These are phyloP conservation scores for Eubasilissa regina DNA, from an alignment of 1,140 invertebrate genomes.

Conservation along the genomic window DNA sequence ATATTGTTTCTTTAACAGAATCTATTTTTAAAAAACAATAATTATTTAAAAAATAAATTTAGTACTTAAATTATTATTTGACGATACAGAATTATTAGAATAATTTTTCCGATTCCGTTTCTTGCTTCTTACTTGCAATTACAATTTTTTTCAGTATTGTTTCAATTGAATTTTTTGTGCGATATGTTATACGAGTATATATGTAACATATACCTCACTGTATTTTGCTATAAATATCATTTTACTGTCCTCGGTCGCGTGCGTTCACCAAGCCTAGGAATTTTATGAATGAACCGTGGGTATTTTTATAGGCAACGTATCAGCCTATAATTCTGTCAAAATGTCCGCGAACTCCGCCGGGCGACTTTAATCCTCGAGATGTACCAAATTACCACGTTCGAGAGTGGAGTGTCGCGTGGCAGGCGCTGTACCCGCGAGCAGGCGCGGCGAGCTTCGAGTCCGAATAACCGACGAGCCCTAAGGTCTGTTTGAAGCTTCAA, in stretches of 20 bases:
- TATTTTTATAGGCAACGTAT: slow-evolving; percentile 57
- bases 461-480: slow-evolving; percentile 13
- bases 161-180: too few relatives aligned
- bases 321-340: slow-evolving; percentile 19
- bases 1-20: too few relatives aligned
- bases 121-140: too few relatives aligned
- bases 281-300: slow-evolving; percentile 58
- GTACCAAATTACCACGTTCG: neutral
- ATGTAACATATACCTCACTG: too few relatives aligned
- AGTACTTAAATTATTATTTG: too few relatives aligned
- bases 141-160: too few relatives aligned
- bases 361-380: neutral
- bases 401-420: slow-evolving; percentile 1
- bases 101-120: too few relatives aligned
- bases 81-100: too few relatives aligned
- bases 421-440: neutral
- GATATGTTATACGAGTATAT: too few relatives aligned
- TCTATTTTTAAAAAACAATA: too few relatives aligned
- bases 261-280: slow-evolving; percentile 47
- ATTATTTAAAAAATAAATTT: too few relatives aligned
- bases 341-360: neutral
- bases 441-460: slow-evolving; percentile 14
- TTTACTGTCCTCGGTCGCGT: slow-evolving; percentile 44
- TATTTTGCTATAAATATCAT: slow-evolving; percentile 1
- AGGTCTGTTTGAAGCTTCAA: neutral